Percentiles rank a stretch among this genome's conserved stretches.
phyloP scores from a whole-genome alignment of 2,888 invertebrate genomes.

The Diaperis boleti region DNA sequence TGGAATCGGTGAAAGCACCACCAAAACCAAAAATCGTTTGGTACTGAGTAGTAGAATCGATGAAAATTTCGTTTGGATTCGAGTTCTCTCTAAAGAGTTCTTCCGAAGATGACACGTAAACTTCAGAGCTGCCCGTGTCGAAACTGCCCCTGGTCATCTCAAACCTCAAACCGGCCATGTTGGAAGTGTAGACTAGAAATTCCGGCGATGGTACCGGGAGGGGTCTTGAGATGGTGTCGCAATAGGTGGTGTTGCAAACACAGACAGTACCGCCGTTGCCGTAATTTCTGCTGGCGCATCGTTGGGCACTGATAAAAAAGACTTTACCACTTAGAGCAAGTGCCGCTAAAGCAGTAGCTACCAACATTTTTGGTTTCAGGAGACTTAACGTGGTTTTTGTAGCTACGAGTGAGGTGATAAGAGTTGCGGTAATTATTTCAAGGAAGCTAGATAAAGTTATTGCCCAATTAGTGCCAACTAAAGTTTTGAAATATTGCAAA shows the following conservation, averaged over 20 bases:
- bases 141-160: conserved; percentile 36
- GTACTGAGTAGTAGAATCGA: conserved; percentile 53
- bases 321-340: background rate
- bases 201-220: conserved; percentile 60
- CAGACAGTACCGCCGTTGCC: conserved; percentile 69
- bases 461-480: no score
- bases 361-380: background rate
- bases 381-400: background rate
- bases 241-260: conserved; percentile 79
- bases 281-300: conserved; percentile 34
- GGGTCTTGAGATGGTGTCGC: conserved; percentile 75
- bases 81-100: background rate
- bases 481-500: no score
- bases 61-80: conserved; percentile 6
- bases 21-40: conserved; percentile 37
- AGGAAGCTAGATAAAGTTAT: no score
- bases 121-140: background rate
- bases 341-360: background rate
- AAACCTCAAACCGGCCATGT: conserved; percentile 71
- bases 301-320: background rate
- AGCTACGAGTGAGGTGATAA: background rate
- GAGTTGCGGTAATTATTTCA: background rate
- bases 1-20: conserved; percentile 38
- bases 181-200: conserved; percentile 70
- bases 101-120: background rate